These are phyloP conservation scores for Schizothorax lantsangensis DNA, from an alignment of 2,797 vertebrate species.

Conservation along the genomic window DNA sequence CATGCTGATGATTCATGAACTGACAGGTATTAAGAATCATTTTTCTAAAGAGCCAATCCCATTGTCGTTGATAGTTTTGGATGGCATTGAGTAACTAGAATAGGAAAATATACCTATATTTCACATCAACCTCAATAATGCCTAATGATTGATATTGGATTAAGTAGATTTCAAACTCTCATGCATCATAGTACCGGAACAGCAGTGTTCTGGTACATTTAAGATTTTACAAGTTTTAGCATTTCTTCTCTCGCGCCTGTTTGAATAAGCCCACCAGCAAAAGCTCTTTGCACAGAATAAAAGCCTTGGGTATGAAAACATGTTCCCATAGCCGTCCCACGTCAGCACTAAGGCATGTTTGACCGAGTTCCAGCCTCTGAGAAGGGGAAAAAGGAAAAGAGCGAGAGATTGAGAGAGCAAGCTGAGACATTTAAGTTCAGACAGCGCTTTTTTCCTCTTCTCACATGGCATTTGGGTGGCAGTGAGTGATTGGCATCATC, in stretches of 20 bases:
- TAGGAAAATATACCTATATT: slow-evolving; percentile 15
- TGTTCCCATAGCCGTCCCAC: slow-evolving; percentile 74
- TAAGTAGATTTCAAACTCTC: slow-evolving; percentile 15
- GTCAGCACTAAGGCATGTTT: slow-evolving; percentile 79
- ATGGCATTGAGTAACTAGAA: background rate
- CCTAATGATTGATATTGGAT: slow-evolving; percentile 25
- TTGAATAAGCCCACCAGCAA: slow-evolving; percentile 62
- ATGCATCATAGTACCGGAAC: background rate
- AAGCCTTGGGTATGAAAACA: slow-evolving; percentile 68
- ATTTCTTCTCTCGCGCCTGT: slow-evolving; percentile 42
- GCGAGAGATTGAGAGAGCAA: slow-evolving; percentile 29
- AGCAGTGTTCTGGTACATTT: slow-evolving; percentile 17
- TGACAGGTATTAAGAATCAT: background rate
- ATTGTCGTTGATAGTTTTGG: background rate
- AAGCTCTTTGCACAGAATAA: slow-evolving; percentile 55
- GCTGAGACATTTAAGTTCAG: slow-evolving; percentile 69
- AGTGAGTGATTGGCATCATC: slow-evolving; percentile 56
- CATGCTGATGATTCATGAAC: slow-evolving; percentile 22
- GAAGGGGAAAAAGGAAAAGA: slow-evolving; percentile 61
- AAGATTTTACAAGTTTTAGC: slow-evolving; percentile 2
- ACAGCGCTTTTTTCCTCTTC: slow-evolving; percentile 63
- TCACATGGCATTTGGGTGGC: slow-evolving; percentile 40
- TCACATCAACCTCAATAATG: slow-evolving; percentile 13
- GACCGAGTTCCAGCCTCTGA: slow-evolving; percentile 71
- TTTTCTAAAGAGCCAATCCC: background rate